A percentile compares a stretch with the other conserved stretches of the same genome.
These are phyloP conservation scores for Salvelinus sp. DNA, from an alignment of 2,113 vertebrate species.

Conservation along the genomic window DNA sequence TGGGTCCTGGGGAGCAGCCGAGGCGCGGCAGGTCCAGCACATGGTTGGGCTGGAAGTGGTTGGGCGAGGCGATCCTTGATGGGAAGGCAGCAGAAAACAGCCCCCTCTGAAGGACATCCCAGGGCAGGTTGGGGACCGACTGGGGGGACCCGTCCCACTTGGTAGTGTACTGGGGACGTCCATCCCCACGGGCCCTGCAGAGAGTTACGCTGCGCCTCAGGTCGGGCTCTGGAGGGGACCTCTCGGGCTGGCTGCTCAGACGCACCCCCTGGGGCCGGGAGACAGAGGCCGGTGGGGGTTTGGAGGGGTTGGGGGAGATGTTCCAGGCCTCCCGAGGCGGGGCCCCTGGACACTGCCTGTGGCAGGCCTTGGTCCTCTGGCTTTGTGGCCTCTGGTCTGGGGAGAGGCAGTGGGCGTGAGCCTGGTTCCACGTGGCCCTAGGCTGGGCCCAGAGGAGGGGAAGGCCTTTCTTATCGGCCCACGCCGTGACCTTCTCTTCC, in stretches of 20 bases:
- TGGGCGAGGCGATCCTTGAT: constrained; percentile 46
- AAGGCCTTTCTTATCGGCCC: constrained; percentile 58
- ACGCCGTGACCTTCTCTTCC: constrained; percentile 40
- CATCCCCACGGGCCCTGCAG: background rate
- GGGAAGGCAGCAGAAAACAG: constrained; percentile 62
- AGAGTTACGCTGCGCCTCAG: constrained; percentile 46
- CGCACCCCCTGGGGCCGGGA: constrained; percentile 46
- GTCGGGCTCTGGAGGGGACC: constrained; percentile 30
- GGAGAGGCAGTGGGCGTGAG: background rate
- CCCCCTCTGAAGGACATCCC: constrained; percentile 55
- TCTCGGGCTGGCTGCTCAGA: constrained; percentile 34
- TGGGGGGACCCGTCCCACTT: constrained; percentile 41
- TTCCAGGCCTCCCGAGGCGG: constrained; percentile 18
- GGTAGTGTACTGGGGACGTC: constrained; percentile 32
- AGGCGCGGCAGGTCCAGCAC: constrained; percentile 49
- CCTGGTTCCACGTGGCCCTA: constrained; percentile 12
- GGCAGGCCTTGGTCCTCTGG: background rate
- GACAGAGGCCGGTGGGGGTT: constrained; percentile 15
- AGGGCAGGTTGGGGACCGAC: constrained; percentile 48
- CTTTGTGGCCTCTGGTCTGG: background rate
- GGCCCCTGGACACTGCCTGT: background rate
- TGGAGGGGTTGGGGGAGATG: constrained; percentile 22
- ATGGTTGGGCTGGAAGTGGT: constrained; percentile 38
- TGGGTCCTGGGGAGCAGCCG: constrained; percentile 15
- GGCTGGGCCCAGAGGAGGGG: constrained; percentile 22